These are phyloP conservation scores for Salvator merianae DNA, from an alignment of 2,113 vertebrate genomes.

Conservation along the genomic window DNA sequence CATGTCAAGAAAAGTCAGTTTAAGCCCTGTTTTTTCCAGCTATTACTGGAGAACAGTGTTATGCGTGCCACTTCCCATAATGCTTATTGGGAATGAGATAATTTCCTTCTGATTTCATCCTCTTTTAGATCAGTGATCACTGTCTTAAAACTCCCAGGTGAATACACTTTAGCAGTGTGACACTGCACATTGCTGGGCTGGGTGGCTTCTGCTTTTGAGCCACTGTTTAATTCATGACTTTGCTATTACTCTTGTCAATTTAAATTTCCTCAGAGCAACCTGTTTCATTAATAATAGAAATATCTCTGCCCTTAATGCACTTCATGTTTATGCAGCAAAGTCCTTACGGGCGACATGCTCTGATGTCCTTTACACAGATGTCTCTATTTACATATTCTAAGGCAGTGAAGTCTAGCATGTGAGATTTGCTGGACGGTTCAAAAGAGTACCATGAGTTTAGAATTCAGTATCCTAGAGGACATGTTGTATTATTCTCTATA, in stretches of 20 bases:
- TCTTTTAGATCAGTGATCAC: constrained; percentile 24
- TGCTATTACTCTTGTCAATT: constrained; percentile 44
- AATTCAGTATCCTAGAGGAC: background rate
- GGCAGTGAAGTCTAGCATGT: background rate
- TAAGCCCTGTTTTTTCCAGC: background rate
- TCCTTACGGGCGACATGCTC: constrained; percentile 34
- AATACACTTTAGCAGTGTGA: constrained; percentile 32
- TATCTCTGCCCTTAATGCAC: constrained; percentile 22
- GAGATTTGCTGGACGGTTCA: constrained; percentile 2
- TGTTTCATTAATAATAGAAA: constrained; percentile 62
- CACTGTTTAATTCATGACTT: constrained; percentile 57
- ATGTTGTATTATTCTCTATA: background rate
- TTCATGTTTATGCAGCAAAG: constrained; percentile 51
- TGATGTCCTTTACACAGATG: constrained; percentile 32
- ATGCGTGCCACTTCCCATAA: background rate
- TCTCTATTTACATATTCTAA: constrained; percentile 53
- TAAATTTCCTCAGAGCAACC: constrained; percentile 41
- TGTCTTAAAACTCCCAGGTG: background rate
- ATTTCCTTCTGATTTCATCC: constrained; percentile 22
- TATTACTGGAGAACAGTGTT: background rate
- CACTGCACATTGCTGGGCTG: background rate
- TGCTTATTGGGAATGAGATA: background rate
- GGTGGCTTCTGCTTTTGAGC: constrained; percentile 47
- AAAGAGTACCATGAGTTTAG: background rate
- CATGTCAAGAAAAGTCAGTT: background rate